phyloP scores from a whole-genome alignment of 37 sponge, comb jelly and placozoan species.

The Cladorhizidae sp. region DNA sequence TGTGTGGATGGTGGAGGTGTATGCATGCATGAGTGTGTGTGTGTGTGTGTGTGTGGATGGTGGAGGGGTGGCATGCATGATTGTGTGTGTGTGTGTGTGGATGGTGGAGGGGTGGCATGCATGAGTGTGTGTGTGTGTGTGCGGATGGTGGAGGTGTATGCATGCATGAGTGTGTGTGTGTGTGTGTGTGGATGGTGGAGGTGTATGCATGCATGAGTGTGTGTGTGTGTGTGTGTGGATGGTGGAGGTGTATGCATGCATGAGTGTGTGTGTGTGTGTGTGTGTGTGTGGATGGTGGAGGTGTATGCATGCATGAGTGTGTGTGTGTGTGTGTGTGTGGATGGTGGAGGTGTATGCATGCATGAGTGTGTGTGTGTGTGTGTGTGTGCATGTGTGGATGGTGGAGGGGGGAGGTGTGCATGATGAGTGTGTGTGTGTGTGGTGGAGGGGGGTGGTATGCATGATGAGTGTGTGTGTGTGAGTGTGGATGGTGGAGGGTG shows the following conservation, averaged over 20 bases:
- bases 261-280: too few species aligned
- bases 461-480: too few species aligned
- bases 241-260: too few species aligned
- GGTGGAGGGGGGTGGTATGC: background rate
- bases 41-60: too few species aligned
- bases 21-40: too few species aligned
- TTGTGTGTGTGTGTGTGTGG: too few species aligned
- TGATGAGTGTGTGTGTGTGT: background rate
- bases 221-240: background rate
- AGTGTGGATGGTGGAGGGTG: background rate
- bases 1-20: background rate
- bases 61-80: too few species aligned
- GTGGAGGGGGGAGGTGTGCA: background rate
- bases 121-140: background rate
- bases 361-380: too few species aligned
- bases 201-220: background rate
- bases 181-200: too few species aligned
- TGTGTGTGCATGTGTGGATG: background rate
- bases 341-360: background rate
- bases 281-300: too few species aligned
- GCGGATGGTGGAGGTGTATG: background rate
- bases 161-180: too few species aligned
- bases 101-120: background rate
- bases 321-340: background rate
- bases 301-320: background rate